phyloP scores from a whole-genome alignment of 2,113 vertebrate species.

The Caracal caracal region DNA sequence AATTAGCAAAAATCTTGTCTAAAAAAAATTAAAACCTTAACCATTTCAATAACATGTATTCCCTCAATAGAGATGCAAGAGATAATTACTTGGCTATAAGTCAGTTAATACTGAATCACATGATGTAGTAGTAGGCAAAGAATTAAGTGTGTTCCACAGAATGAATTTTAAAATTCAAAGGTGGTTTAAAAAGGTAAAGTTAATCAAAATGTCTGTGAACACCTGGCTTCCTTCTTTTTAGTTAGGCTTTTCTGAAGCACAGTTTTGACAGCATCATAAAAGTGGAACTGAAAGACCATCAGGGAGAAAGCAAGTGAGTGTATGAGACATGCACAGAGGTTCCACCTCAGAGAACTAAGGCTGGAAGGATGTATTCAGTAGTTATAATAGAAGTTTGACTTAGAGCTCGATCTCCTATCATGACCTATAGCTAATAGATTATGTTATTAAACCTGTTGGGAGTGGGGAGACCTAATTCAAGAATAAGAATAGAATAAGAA shows the following conservation, averaged over 20 bases:
- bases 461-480: background rate
- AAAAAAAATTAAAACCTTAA: background rate
- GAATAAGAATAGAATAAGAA: background rate
- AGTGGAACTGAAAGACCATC: background rate
- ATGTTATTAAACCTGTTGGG: background rate
- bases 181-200: conserved; percentile 20
- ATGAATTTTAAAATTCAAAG: conserved; percentile 51
- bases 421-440: background rate
- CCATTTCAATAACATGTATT: background rate
- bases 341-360: background rate
- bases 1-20: background rate
- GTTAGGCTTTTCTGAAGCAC: conserved; percentile 27
- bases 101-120: conserved; percentile 18
- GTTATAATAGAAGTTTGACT: background rate
- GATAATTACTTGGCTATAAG: background rate
- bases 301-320: background rate
- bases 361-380: background rate
- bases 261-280: background rate
- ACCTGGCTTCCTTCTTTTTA: conserved; percentile 39
- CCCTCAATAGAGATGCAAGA: background rate
- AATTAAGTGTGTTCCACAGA: background rate
- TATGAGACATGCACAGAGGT: background rate
- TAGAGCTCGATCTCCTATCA: background rate
- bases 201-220: conserved; percentile 43
- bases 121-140: background rate